Base-by-base conservation (phyloP, 1,140 invertebrate species). In the Spodoptera frugiperda region DNA sequence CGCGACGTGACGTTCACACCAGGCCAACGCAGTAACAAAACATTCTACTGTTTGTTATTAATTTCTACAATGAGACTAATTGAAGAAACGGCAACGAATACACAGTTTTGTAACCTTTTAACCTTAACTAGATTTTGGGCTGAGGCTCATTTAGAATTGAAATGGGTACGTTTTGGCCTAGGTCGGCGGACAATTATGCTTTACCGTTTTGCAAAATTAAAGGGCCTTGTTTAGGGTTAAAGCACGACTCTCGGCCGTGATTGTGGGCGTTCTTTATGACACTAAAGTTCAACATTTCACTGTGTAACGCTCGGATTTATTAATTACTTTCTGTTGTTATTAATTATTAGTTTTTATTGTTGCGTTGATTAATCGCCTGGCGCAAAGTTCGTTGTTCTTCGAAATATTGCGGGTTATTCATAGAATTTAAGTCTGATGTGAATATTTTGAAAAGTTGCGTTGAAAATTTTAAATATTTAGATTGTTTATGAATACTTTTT, bases 111-210 rank as follows among this genome's bases (percentile, higher is more conserved):
- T 15, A 63, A 33, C 10, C 59, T 63, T 63, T 63, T 63, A 63
- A 39, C 12, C 30, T 46, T 63, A 63, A 63, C 33, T 44, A 46
- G 59, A 21, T 25, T 63, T 63, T 2, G 8, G 33, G 9, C 59
- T 63, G 19, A 63, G 19, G 44, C 59, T 63, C 39, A 63, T 63
- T 63, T 63, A 46, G 59, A 46, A 63, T 63, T 63, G 39, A 63
- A 63, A 63, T 63, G 59, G 59, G 59, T 19, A 48, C 59, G 33
- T 48, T 63, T 63, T 12, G 17, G 33, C 17, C 33, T 12, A 30
- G 57, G 12, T 33, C n/a, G 21, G 14, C 15, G 15, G 1, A 14
- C 39, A 63, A 63, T 63, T 63, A 63, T 19, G 12, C 15, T 9
- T 59, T 46, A 63, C 33, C n/a, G 39, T 48, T 63, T 33, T 63